Percentiles rank a stretch among this genome's conserved stretches.
These are phyloP conservation scores for Schrankia costaestrigalis DNA, from an alignment of 2,888 invertebrate species.

Conservation along the genomic window DNA sequence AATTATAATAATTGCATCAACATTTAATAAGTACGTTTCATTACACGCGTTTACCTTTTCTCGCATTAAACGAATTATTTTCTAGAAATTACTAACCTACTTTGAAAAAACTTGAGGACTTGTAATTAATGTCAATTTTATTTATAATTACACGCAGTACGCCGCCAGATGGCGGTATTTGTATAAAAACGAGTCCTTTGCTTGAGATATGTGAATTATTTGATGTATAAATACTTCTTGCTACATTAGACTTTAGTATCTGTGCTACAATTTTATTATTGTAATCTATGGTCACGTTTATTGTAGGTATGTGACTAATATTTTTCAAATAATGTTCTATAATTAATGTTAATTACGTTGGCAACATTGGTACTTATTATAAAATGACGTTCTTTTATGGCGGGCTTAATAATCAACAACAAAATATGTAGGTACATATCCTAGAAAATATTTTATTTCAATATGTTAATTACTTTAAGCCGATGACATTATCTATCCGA, in stretches of 20 bases:
- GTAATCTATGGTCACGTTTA: constrained; percentile 40
- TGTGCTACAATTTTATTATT: constrained; percentile 32
- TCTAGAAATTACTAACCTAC: constrained; percentile 73
- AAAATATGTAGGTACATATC: no score
- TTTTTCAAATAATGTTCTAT: no score
- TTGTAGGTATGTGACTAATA: no score
- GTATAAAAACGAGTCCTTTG: constrained; percentile 49
- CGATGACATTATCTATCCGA: no score
- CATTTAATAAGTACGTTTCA: constrained; percentile 55
- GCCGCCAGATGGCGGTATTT: constrained; percentile 40
- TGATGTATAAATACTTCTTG: constrained; percentile 41
- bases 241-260: constrained; percentile 34
- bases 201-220: constrained; percentile 38
- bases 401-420: no score
- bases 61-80: constrained; percentile 54
- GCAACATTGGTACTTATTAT: no score
- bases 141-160: constrained; percentile 60
- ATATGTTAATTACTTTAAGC: no score
- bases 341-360: no score
- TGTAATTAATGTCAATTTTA: constrained; percentile 75
- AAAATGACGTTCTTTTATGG: no score
- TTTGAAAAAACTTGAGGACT: constrained; percentile 50
- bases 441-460: no score
- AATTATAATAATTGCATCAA: constrained; percentile 63
- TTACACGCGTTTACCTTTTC: constrained; percentile 51